Evolutionary conservation across 2,888 invertebrate genomes (phyloP).

Genomic region (Dryocosmus kuriphilus): DNA sequence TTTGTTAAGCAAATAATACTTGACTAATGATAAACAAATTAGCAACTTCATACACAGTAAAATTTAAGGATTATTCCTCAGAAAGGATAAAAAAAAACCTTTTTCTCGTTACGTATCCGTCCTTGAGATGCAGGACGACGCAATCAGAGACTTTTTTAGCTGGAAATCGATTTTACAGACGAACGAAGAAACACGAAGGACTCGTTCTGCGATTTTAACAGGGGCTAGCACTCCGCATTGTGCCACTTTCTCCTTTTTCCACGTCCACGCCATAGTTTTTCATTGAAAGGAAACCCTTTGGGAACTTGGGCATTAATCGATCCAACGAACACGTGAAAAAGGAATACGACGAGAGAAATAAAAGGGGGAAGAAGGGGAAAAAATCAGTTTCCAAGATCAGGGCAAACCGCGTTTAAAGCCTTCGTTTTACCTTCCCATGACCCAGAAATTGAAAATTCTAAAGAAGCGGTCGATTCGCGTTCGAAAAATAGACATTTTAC

Average conservation of each 20-base stretch:
- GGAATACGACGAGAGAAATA: slow-evolving; percentile 45
- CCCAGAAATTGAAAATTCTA: slow-evolving; percentile 74
- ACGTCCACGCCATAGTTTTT: slow-evolving; percentile 40
- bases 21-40: background rate
- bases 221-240: slow-evolving; percentile 12
- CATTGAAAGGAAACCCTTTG: slow-evolving; percentile 53
- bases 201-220: background rate
- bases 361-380: slow-evolving; percentile 57
- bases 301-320: slow-evolving; percentile 54
- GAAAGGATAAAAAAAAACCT: background rate
- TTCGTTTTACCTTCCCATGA: slow-evolving; percentile 73
- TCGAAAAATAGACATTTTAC: slow-evolving; percentile 71
- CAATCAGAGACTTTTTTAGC: slow-evolving; percentile 26
- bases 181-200: slow-evolving; percentile 39
- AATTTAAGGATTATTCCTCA: background rate
- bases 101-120: slow-evolving; percentile 7
- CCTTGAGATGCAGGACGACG: slow-evolving; percentile 12
- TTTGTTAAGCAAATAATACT: background rate
- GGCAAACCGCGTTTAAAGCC: slow-evolving; percentile 59
- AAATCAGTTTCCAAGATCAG: slow-evolving; percentile 74
- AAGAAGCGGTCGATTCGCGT: slow-evolving; percentile 70
- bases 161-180: slow-evolving; percentile 37
- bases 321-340: slow-evolving; percentile 51
- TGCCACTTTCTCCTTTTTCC: slow-evolving; percentile 44
- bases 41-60: background rate